phyloP scores from a whole-genome alignment of 1,140 invertebrate genomes.

The Meteorus sp. region DNA sequence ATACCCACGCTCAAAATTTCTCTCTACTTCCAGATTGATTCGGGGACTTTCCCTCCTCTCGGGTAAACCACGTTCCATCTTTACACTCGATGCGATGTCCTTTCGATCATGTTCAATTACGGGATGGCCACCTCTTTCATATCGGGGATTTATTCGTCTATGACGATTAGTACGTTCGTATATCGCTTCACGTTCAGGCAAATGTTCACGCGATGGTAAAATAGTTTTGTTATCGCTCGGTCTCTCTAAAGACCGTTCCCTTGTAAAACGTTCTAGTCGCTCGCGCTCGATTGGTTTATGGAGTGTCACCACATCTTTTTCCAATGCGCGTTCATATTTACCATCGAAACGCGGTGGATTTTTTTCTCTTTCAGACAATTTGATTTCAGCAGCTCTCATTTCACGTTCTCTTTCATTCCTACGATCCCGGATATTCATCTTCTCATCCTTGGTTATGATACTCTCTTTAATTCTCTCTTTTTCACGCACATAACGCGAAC shows the following conservation, averaged over 20 bases:
- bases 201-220: constrained; percentile 25
- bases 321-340: constrained; percentile 42
- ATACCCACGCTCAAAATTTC: constrained; percentile 50
- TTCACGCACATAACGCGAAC: constrained; percentile 41
- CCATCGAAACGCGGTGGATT: constrained; percentile 43
- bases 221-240: constrained; percentile 38
- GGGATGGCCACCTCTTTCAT: constrained; percentile 39
- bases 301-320: constrained; percentile 38
- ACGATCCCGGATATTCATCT: constrained; percentile 43
- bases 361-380: constrained; percentile 43
- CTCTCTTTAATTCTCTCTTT: constrained; percentile 47
- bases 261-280: constrained; percentile 40
- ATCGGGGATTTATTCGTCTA: constrained; percentile 43
- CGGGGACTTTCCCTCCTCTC: constrained; percentile 47
- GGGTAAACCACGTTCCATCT: constrained; percentile 40
- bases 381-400: constrained; percentile 42
- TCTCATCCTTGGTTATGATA: constrained; percentile 34
- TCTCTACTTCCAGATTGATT: constrained; percentile 42
- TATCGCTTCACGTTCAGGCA: constrained; percentile 39
- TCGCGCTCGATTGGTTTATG: constrained; percentile 44
- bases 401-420: constrained; percentile 48
- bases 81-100: constrained; percentile 37
- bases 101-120: constrained; percentile 41
- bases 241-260: constrained; percentile 46
- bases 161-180: constrained; percentile 49